phyloP scores from a whole-genome alignment of 2,113 vertebrate genomes.

The Albula glossodonta region DNA sequence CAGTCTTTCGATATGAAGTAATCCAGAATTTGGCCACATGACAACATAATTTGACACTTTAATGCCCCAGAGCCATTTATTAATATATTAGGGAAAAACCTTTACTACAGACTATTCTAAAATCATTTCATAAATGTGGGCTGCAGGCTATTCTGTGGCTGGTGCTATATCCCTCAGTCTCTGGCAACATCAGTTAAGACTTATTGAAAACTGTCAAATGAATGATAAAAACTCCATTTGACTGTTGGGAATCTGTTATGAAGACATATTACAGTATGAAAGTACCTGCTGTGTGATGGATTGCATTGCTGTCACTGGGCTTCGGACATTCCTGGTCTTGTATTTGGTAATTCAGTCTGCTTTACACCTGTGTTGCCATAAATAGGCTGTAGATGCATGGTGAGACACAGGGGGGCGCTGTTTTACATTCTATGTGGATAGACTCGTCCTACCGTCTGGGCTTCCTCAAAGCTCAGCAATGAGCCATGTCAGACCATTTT shows the following conservation, averaged over 20 bases:
- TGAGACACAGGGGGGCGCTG: slow-evolving; percentile 24
- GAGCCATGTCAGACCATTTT: not conserved
- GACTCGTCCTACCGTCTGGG: too few relatives aligned
- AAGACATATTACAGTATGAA: not conserved
- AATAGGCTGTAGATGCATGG: not conserved
- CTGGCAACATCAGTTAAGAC: not conserved
- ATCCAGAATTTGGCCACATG: not conserved
- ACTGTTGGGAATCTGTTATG: not conserved
- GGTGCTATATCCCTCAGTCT: not conserved
- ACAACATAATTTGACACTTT: not conserved
- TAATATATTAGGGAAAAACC: not conserved
- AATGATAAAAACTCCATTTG: not conserved
- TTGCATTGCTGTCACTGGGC: not conserved
- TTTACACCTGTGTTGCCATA: not conserved
- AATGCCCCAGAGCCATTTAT: not conserved
- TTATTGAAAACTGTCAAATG: slow-evolving; percentile 9
- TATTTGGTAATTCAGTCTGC: not conserved
- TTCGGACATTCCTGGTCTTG: not conserved
- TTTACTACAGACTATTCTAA: not conserved
- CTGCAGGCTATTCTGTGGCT: not conserved
- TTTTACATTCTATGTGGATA: slow-evolving; percentile 1
- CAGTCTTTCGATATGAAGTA: not conserved
- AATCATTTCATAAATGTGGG: not conserved
- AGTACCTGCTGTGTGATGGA: not conserved
- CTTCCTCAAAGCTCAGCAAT: not conserved